Conservation (phyloP, 2,797 vertebrate genomes). For the Astyanax mexicanus region DNA sequence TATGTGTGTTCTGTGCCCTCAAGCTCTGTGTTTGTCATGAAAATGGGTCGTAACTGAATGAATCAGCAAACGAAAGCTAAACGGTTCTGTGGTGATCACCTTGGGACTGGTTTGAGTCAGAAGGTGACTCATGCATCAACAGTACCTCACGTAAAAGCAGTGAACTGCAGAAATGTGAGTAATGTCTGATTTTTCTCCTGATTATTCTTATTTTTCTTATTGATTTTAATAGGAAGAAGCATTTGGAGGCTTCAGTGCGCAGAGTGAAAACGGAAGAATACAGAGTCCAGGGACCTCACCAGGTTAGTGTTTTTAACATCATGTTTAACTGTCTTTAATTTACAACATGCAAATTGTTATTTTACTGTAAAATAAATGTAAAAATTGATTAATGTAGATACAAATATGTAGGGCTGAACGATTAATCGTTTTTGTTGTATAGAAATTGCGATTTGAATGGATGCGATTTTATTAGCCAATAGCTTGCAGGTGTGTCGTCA, state of each 20-base stretch:
- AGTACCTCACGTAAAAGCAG: background rate
- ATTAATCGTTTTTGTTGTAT: too few species aligned
- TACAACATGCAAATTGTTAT: background rate
- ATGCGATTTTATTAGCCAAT: too few species aligned
- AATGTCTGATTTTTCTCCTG: background rate
- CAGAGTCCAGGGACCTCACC: constrained; percentile 85
- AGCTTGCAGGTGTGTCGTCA: too few species aligned
- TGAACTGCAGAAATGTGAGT: background rate
- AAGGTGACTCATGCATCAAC: constrained; percentile 44
- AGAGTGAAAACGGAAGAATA: constrained; percentile 89
- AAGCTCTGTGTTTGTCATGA: constrained; percentile 48
- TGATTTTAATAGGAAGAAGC: constrained; percentile 88
- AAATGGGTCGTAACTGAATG: constrained; percentile 48
- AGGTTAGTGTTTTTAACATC: constrained; percentile 76
- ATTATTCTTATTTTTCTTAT: constrained; percentile 9
- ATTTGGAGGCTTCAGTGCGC: constrained; percentile 92
- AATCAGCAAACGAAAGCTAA: constrained; percentile 60
- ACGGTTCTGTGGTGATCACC: constrained; percentile 42
- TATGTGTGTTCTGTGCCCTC: constrained; percentile 48
- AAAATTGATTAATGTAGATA: too few species aligned
- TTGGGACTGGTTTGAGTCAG: constrained; percentile 37
- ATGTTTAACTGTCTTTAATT: background rate
- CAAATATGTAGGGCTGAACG: too few species aligned
- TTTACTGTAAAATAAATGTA: background rate
- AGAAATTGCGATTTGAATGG: too few species aligned